These are phyloP conservation scores for Cichladusa arquata DNA, from an alignment of 2,113 vertebrate species.

Conservation along the genomic window DNA sequence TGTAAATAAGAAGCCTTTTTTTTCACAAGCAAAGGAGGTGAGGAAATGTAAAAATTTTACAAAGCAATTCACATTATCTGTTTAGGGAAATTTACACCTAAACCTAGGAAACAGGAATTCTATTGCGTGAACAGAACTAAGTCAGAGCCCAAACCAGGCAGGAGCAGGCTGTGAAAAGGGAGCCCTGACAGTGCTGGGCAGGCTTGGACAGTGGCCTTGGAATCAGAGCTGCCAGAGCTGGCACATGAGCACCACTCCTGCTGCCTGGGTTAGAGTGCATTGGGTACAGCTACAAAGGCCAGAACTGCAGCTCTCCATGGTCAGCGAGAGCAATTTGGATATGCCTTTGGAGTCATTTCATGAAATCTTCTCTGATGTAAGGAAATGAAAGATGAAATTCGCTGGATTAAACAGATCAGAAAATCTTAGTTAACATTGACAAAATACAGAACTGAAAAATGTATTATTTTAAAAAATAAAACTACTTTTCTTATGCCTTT, in stretches of 20 bases:
- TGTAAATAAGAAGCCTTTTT: not conserved
- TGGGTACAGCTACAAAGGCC: not conserved
- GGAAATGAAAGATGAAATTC: not conserved
- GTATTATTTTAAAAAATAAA: not conserved
- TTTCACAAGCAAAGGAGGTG: not conserved
- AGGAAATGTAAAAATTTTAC: not conserved
- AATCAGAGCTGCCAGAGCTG: rapidly evolving
- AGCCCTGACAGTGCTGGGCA: not conserved
- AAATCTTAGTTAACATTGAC: not conserved
- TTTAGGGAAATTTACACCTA: not conserved
- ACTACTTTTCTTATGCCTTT: not conserved
- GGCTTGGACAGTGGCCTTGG: not conserved
- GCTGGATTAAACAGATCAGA: not conserved
- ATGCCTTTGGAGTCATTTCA: not conserved
- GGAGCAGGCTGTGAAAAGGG: rapidly evolving
- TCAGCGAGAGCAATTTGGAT: not conserved
- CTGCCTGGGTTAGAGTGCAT: not conserved
- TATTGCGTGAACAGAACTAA: rapidly evolving
- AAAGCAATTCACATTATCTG: not conserved
- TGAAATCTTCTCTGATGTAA: not conserved
- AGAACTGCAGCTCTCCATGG: not conserved
- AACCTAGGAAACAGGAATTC: rapidly evolving
- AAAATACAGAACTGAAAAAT: not conserved
- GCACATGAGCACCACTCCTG: not conserved
- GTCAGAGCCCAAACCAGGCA: not conserved